Percentiles rank a stretch among this genome's conserved stretches.
phyloP scores from a whole-genome alignment of 2,888 invertebrate species.

The Pasiphila rectangulata region DNA sequence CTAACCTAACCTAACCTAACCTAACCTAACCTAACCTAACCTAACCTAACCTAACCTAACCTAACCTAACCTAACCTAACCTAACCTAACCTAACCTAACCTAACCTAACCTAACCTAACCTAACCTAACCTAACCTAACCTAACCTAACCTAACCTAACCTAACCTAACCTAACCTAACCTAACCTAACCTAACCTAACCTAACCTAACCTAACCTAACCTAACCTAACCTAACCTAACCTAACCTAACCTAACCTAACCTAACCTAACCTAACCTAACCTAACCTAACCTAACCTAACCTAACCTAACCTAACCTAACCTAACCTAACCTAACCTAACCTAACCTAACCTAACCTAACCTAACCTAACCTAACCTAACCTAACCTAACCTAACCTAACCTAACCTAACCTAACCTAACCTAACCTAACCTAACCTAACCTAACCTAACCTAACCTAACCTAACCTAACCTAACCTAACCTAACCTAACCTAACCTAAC shows the following conservation, averaged over 20 bases:
- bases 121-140: no score
- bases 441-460: constrained; percentile 37
- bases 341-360: no score
- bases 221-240: constrained; percentile 21
- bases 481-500: constrained; percentile 28
- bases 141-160: constrained; percentile 27
- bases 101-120: constrained; percentile 24
- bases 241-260: constrained; percentile 26
- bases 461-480: constrained; percentile 34
- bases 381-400: constrained; percentile 14
- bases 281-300: constrained; percentile 20
- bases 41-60: no score
- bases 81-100: constrained; percentile 37
- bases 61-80: constrained; percentile 36
- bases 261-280: no score
- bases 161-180: constrained; percentile 26
- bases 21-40: constrained; percentile 31
- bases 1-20: constrained; percentile 14
- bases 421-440: constrained; percentile 34
- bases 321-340: constrained; percentile 7
- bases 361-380: constrained; percentile 13
- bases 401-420: constrained; percentile 34
- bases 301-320: constrained; percentile 6
- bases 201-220: constrained; percentile 23
- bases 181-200: constrained; percentile 28